A percentile compares a stretch with the other conserved stretches of the same genome.
phyloP scores from a whole-genome alignment of 2,113 vertebrate genomes.

The Ellobius talpinus region DNA sequence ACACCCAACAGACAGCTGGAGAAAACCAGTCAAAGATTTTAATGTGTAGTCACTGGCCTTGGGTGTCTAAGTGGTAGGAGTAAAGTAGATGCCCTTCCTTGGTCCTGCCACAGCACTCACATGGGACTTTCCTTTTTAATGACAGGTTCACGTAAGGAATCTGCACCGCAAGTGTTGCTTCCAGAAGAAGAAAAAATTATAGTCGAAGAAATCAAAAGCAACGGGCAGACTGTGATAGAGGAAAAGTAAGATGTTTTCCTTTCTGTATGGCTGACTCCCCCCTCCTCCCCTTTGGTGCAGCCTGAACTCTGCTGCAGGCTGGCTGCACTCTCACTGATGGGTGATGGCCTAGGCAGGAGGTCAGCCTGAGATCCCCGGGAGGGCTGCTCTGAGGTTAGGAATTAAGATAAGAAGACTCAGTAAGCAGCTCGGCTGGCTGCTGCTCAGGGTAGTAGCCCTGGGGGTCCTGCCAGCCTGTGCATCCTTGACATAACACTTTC shows the following conservation, averaged over 20 bases:
- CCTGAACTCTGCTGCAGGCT: background rate
- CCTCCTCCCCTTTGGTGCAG: fast-evolving
- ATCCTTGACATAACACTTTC: background rate
- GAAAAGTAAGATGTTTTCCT: slow-evolving; percentile 93
- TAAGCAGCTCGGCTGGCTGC: background rate
- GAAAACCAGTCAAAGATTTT: background rate
- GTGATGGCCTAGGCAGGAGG: background rate
- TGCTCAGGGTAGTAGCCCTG: background rate
- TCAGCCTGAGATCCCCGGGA: background rate
- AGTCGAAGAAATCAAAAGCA: slow-evolving; percentile 94
- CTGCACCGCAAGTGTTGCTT: slow-evolving; percentile 93
- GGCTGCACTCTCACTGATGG: background rate
- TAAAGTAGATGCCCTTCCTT: background rate
- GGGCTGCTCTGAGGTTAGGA: no score
- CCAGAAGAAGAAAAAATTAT: slow-evolving; percentile 95
- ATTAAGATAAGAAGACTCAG: background rate
- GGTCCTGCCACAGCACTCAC: slow-evolving; percentile 55
- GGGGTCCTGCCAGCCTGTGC: background rate
- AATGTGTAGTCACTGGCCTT: background rate
- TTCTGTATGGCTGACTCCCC: background rate
- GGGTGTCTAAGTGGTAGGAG: background rate
- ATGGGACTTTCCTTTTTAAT: slow-evolving; percentile 74
- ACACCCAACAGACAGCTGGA: background rate
- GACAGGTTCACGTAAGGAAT: slow-evolving; percentile 93
- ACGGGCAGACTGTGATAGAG: slow-evolving; percentile 94